Evolutionary conservation across 2,888 invertebrate species (phyloP), one percentile per base, ranked within the genome.

Genomic region (Pseudanteris insignis): DNA sequence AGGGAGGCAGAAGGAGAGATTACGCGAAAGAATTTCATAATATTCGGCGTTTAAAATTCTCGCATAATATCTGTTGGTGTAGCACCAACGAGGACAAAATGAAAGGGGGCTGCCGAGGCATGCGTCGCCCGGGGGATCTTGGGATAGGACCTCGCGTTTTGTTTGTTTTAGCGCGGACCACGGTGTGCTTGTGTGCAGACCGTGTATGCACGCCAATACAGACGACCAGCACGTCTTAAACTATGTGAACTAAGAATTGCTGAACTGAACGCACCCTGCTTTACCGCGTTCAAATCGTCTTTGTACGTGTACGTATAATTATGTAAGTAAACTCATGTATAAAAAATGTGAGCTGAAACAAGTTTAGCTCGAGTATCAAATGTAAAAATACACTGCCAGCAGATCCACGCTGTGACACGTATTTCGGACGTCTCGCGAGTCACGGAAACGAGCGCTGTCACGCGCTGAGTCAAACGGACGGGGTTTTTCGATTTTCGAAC

Each of bases 11-110:
- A 54, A 46, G 55, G 64, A 29, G 66, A 67, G 67, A 73, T 71
- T 65, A 72, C 65, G 68, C 66, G 68, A 67, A 73, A 69, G 75
- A 76, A 75, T 73, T 73, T 74, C 71, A 66, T 76, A 75, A 75
- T 74, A 70, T 73, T 74, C 70, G 68, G 65, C 67, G 73, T 72
- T 74, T 70, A 70, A 75, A 76, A 76, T 76, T 75, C 71, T 67
- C 70, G 72, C 72, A 73, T 73, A 71, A 75, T 71, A 70, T 66
- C 64, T 44, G 57, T 38, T 34, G 41, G 53, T 59, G 57, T 55
- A 65, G 65, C 62, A 59, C 60, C 55, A 60, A 60, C 51, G 58
- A 53, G 64, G 66, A 58, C 57, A 60, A 55, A 69, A 61, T 60
- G 63, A 59, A 50, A 61, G 51, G 58, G 64, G 55, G 55, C 63